Percentiles rank a stretch among this genome's conserved stretches.
Conservation (phyloP, 2,113 vertebrate genomes). For the Corythornis madagascariensis region DNA sequence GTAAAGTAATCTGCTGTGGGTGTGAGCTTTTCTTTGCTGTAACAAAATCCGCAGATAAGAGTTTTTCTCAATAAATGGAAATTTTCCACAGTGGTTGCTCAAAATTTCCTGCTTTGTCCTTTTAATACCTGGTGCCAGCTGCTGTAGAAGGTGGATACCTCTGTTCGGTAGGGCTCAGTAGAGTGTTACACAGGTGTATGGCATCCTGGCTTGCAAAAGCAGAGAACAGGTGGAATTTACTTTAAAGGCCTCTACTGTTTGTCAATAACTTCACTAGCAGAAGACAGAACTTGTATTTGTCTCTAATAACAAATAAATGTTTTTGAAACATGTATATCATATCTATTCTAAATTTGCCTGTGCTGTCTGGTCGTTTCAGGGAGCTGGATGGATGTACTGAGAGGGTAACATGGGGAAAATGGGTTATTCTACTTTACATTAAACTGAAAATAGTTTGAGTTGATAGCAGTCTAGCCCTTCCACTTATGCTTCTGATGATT, state of each 20-base stretch:
- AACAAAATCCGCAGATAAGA: background rate
- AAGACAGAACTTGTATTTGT: background rate
- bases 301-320: background rate
- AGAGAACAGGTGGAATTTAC: background rate
- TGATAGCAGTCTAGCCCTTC: background rate
- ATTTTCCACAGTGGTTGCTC: background rate
- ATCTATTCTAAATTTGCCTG: background rate
- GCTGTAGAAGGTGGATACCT: rapidly evolving
- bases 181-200: rapidly evolving
- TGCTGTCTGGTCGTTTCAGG: rapidly evolving
- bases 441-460: background rate
- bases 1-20: too few species aligned
- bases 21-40: rapidly evolving
- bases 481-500: background rate
- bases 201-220: background rate
- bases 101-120: background rate
- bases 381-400: background rate
- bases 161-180: background rate
- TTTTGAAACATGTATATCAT: background rate
- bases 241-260: background rate
- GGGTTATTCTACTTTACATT: background rate
- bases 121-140: background rate
- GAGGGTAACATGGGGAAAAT: background rate
- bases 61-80: background rate
- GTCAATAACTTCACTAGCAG: background rate